Percentiles rank a stretch among this genome's conserved stretches.
Evolutionary conservation across 1,140 invertebrate species (phyloP).

Genomic region (Pogonomyrmex barbatus): DNA sequence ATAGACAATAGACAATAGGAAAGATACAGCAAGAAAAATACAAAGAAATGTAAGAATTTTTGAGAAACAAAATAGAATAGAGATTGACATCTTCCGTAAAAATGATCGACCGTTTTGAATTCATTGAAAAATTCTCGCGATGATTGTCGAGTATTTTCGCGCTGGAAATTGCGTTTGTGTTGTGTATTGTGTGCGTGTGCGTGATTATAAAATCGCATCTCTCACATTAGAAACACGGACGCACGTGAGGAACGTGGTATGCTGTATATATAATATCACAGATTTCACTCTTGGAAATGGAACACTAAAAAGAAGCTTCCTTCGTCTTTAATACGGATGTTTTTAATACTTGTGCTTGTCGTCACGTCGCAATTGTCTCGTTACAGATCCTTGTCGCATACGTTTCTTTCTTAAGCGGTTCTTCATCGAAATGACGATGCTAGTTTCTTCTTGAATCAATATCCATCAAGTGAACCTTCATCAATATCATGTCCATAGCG

Average conservation of each 20-base stretch:
- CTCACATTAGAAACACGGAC: background rate
- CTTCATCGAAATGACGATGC: conserved; percentile 43
- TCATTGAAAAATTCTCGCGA: background rate
- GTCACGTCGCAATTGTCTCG: background rate
- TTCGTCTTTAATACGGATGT: background rate
- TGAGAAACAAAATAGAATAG: background rate
- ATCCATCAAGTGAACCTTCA: conserved; percentile 86
- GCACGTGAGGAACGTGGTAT: conserved; percentile 21
- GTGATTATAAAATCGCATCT: background rate
- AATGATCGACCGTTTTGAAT: background rate
- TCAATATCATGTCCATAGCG: conserved; percentile 94
- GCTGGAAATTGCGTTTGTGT: conserved; percentile 11
- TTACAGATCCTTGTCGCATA: background rate
- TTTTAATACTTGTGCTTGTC: background rate
- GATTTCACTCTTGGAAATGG: conserved; percentile 2
- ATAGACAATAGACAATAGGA: no score
- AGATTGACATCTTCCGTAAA: background rate
- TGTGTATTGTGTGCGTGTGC: conserved; percentile 28
- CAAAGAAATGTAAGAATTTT: background rate
- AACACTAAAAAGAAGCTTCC: background rate
- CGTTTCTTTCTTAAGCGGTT: background rate
- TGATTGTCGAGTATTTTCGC: background rate
- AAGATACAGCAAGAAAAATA: background rate
- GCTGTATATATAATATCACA: conserved; percentile 34
- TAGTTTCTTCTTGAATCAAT: conserved; percentile 74